Percentiles rank a stretch among this genome's conserved stretches.
These are phyloP conservation scores for Sminthopsis crassicaudata DNA, from an alignment of 2,113 vertebrate genomes.

Conservation along the genomic window DNA sequence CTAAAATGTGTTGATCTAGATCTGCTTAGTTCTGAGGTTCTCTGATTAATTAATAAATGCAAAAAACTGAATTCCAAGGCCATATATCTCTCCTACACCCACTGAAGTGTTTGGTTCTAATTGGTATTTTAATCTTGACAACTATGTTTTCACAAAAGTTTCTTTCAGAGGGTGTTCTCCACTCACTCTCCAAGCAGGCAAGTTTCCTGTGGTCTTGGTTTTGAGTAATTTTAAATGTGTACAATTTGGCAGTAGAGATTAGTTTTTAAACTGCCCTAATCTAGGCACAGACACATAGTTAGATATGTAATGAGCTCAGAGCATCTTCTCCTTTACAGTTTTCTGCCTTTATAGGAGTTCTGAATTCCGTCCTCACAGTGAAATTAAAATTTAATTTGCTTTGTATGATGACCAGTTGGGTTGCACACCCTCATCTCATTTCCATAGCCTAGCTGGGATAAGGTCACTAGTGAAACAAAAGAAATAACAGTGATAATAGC, in stretches of 20 bases:
- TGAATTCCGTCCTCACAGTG: conserved; percentile 24
- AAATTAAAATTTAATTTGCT: conserved; percentile 34
- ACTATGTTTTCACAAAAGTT: background rate
- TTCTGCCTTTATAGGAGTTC: conserved; percentile 38
- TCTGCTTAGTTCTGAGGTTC: background rate
- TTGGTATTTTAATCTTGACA: background rate
- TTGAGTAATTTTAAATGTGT: background rate
- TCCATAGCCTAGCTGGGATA: background rate
- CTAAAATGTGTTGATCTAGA: background rate
- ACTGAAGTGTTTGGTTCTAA: background rate
- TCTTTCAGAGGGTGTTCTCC: background rate
- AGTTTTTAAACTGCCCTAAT: background rate
- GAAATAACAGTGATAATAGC: background rate
- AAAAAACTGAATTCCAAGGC: background rate
- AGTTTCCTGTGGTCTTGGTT: background rate
- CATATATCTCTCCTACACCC: background rate
- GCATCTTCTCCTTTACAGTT: background rate
- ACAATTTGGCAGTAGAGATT: background rate
- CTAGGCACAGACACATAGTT: background rate
- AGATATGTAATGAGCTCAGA: conserved; percentile 8
- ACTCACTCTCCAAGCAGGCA: background rate
- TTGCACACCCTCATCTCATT: background rate
- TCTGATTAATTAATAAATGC: conserved; percentile 7
- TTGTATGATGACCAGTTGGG: background rate
- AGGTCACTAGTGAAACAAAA: conserved; percentile 22